A percentile compares a stretch with the other conserved stretches of the same genome.
Evolutionary conservation across 2,888 invertebrate genomes (phyloP).

Genomic region (Pantelozetes paolii): DNA sequence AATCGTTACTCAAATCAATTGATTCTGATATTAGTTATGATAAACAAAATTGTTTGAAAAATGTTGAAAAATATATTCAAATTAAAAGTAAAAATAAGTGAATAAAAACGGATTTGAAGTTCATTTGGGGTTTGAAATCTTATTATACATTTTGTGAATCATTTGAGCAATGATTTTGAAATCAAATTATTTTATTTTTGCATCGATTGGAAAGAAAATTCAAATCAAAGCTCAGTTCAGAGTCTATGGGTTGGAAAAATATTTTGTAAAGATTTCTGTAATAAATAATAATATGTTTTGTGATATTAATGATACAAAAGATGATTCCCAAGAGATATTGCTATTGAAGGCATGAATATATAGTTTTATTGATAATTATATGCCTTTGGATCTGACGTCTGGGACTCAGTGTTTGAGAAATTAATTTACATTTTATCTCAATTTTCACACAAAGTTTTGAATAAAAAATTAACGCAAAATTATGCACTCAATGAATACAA

Average conservation of each 20-base stretch:
- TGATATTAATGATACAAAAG: not conserved
- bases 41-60: too few relatives aligned
- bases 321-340: not conserved
- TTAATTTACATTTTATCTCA: constrained; percentile 27
- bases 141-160: too few relatives aligned
- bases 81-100: not conserved
- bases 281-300: not conserved
- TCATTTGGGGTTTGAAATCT: too few relatives aligned
- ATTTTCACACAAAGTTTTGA: not conserved
- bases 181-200: not conserved
- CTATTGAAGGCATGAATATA: constrained; percentile 13
- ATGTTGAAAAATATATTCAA: too few relatives aligned
- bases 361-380: constrained; percentile 14
- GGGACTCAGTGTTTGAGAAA: constrained; percentile 5
- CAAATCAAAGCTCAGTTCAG: not conserved
- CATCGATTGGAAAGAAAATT: constrained; percentile 14
- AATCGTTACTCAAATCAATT: too few relatives aligned
- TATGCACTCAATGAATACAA: too few relatives aligned
- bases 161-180: too few relatives aligned
- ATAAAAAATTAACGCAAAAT: not conserved
- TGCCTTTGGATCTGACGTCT: not conserved
- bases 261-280: not conserved
- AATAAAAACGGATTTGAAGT: constrained; percentile 11
- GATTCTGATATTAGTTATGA: too few relatives aligned
- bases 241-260: too few relatives aligned